These are phyloP conservation scores for Bugula neritina DNA, from an alignment of 2,888 invertebrate species.

Conservation along the genomic window DNA sequence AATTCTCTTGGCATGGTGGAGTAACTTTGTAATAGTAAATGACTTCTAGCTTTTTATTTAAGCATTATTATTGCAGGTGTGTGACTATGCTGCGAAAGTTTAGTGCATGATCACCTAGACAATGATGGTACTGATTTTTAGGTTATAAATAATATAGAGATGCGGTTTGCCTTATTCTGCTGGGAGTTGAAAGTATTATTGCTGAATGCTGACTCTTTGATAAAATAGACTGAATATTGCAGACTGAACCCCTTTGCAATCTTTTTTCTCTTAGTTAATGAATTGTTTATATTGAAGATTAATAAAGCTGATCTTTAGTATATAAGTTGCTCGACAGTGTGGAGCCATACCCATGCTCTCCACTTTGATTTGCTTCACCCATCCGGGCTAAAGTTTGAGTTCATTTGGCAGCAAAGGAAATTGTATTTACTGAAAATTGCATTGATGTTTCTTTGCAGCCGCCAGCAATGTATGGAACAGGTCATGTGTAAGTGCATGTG, in stretches of 20 bases:
- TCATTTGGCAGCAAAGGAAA: constrained; percentile 21
- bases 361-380: constrained; percentile 10
- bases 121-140: too few species aligned
- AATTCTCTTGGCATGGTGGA: too few species aligned
- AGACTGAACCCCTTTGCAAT: neutral
- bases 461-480: neutral
- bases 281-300: neutral
- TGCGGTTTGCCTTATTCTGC: too few species aligned
- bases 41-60: too few species aligned
- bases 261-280: neutral
- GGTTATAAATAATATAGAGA: too few species aligned
- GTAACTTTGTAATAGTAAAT: too few species aligned
- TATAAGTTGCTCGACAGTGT: neutral
- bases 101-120: too few species aligned
- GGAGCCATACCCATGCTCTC: neutral
- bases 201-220: neutral
- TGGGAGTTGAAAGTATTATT: too few species aligned
- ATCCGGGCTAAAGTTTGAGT: neutral
- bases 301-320: neutral
- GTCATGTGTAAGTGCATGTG: neutral
- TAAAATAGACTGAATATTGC: neutral
- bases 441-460: constrained; percentile 7
- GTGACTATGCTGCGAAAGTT: too few species aligned
- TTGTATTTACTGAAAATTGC: constrained; percentile 23
- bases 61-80: too few species aligned